Base-by-base conservation (phyloP, 2,113 vertebrate genomes). In the Cyprinodon variegatus region DNA sequence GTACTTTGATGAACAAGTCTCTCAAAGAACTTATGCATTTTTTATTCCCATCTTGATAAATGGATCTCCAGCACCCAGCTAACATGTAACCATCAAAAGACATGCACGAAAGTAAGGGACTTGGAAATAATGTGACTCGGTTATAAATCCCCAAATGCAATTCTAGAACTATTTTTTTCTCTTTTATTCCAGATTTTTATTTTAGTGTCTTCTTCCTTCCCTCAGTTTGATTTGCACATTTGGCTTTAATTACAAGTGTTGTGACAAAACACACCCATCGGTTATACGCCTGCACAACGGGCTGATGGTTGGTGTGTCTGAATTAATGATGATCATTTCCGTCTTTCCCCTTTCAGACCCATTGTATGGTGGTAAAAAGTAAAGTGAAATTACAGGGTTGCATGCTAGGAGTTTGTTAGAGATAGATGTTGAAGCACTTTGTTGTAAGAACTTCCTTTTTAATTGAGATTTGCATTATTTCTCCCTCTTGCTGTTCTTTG, bases 381-480 rank as follows among this genome's bases (percentile, higher is more conserved):
- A 86, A 89, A 82, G 78, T 81, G 67, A 90, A 91, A 93, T 94
- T 85, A 79, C 78, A 89, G 68, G 67, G 83, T 84, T 60, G 79
- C 75, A 83, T 88, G 89, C 88, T 85, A 90, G 84, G 89, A 85
- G 86, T 90, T 94, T 90, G 92, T 94, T 93, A 92, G 82, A 82
- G 72, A 88, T 83, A 79, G 72, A 79, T 63, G 83, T 68, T 79
- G 86, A 82, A 85, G 71, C 67, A 64, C 73, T 73, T 89, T 82
- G 78, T 84, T 86, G 83, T 63, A 46, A 48, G 61, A 63, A 61
- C 59, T 70, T 83, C 62, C 57, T 86, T 89, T 90, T 87, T 70
- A 82, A 74, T 85, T 71, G 17, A 22, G 60, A 75, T 80, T 82
- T 67, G 62, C 11, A 46, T 60, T 78, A 74, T 65, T 39, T 39